These are phyloP conservation scores for Caenorhabditis wallacei DNA, from an alignment of 2,888 invertebrate genomes.

Conservation along the genomic window DNA sequence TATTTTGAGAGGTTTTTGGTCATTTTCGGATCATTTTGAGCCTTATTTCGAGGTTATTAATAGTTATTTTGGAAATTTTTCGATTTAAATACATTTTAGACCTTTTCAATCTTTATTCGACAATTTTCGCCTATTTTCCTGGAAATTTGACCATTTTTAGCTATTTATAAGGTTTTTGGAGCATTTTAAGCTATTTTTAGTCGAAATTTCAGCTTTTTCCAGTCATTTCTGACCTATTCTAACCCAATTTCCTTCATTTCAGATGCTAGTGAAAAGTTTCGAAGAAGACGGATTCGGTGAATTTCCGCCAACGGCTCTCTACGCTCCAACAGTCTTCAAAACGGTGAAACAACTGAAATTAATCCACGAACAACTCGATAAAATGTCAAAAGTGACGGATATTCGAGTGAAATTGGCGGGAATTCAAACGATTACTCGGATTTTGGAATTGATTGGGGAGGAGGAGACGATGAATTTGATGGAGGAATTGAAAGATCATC, in stretches of 20 bases:
- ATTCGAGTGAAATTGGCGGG: slow-evolving; percentile 46
- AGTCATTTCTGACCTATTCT: no score
- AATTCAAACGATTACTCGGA: slow-evolving; percentile 32
- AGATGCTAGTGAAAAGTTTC: slow-evolving; percentile 45
- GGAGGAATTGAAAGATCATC: slow-evolving; percentile 16
- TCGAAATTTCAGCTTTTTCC: no score
- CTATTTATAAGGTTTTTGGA: no score
- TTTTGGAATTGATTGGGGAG: background rate
- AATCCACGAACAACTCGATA: slow-evolving; percentile 27
- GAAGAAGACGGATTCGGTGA: slow-evolving; percentile 44
- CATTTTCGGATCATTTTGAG: no score
- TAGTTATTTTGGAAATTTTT: no score
- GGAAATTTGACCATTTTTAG: no score
- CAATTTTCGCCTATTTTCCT: no score
- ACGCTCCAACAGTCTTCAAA: slow-evolving; percentile 11
- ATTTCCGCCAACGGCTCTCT: slow-evolving; percentile 32
- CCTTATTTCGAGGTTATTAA: no score
- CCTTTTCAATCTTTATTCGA: no score
- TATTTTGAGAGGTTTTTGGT: no score
- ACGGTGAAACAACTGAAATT: slow-evolving; percentile 36
- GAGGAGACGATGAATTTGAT: slow-evolving; percentile 1
- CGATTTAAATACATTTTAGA: no score
- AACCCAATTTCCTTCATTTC: background rate
- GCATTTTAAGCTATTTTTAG: no score
- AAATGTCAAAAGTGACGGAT: slow-evolving; percentile 36